Evolutionary conservation across 2,113 vertebrate genomes (phyloP), one percentile per base, ranked within the genome.

Genomic region (Catharus bicknelli): DNA sequence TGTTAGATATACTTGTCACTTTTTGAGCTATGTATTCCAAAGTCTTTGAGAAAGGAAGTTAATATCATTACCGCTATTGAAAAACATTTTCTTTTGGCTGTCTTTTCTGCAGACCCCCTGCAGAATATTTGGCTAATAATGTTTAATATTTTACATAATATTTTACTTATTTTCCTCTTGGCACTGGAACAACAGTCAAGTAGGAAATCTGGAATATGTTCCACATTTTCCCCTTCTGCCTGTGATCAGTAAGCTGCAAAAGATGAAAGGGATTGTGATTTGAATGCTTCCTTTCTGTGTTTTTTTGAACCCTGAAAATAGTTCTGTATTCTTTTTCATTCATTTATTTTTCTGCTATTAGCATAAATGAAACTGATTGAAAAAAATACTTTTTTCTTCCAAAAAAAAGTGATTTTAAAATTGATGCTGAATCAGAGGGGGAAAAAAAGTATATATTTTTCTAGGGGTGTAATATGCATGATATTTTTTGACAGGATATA

Each of bases 121-220:
- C 73, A 94, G 84, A 77, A 87, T 89, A 92, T 85, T 95, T 91
- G 89, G 78, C 84, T 89, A 81, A 86, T 95, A 90, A 89, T 83
- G 81, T 90, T 83, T 87, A 87, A 96, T 95, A 95, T 91, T 96
- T 96, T 96, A 92, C 82, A 87, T 90, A 84, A 94, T 90, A 96
- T 96, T 95, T 95, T 85, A 93, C 74, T 95, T 82, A 77, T 94
- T 96, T 96, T 91, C 21, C 43, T 91, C 75, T 94, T 95, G 93
- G 93, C 84, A 87, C 38, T 91, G 78, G 76, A 93, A 85, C 54
- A 94, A 74, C 72, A 90, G 78, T 63, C 67, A 91, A 94, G 47
- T 87, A 93, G 86, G 94, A 94, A 95, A 96, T 92, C 93, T 96
- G 93, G 93, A 95, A 93, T 94, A 94, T 55, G 75, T 95, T 94